A percentile compares a stretch with the other conserved stretches of the same genome.
Conservation (phyloP, 2,113 vertebrate genomes). For the Sisor rabdophorus region DNA sequence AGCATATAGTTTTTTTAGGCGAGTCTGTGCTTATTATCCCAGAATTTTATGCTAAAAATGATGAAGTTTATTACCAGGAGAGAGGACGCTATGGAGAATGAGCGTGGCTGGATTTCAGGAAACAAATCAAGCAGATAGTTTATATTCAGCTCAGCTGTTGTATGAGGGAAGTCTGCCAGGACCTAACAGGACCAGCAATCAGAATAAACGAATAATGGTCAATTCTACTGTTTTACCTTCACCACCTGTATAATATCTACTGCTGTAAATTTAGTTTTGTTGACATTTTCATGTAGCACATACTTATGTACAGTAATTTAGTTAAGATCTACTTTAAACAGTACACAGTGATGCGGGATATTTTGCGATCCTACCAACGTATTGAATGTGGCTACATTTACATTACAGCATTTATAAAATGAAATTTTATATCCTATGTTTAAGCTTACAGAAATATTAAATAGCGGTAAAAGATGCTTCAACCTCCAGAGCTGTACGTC, state of each 20-base stretch:
- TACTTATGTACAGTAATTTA: too few relatives aligned
- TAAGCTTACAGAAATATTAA: neutral
- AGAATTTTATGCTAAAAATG: neutral
- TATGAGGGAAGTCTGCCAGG: constrained; percentile 84
- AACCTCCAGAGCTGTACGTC: constrained; percentile 86
- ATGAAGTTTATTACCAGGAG: constrained; percentile 67
- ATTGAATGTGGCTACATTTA: too few relatives aligned
- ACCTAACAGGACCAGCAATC: constrained; percentile 63
- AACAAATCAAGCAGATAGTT: constrained; percentile 87
- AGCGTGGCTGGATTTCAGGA: constrained; percentile 82
- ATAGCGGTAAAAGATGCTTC: rapidly evolving
- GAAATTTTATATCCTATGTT: too few relatives aligned
- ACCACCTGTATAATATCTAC: neutral
- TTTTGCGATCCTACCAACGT: too few relatives aligned
- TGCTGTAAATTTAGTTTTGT: neutral
- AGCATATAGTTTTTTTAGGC: too few relatives aligned
- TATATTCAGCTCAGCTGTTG: constrained; percentile 67
- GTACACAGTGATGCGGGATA: too few relatives aligned
- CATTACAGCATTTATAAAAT: too few relatives aligned
- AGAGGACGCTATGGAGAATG: constrained; percentile 93
- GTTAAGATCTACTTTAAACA: too few relatives aligned
- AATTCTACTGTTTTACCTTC: neutral
- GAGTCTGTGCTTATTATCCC: neutral
- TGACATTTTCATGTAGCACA: too few relatives aligned
- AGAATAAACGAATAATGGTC: neutral